Percentiles rank a stretch among this genome's conserved stretches.
Conservation (phyloP, 1,140 invertebrate genomes). For the Drosophila parabipectinata region DNA sequence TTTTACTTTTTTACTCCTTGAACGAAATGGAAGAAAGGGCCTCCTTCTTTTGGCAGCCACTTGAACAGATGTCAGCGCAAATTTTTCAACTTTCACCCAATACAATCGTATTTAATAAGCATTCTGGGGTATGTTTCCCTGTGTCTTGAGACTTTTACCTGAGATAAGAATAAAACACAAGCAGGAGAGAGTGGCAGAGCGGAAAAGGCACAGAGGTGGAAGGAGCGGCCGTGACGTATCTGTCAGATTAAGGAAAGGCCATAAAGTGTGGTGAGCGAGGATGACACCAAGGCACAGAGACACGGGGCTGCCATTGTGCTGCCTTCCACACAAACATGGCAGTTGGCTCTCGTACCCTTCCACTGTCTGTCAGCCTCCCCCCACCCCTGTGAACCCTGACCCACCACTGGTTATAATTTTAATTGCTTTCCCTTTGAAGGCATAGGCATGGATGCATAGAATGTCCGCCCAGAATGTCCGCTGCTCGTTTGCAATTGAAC, state of each 20-base stretch:
- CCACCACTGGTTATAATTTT: constrained; percentile 72
- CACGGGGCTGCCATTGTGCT: constrained; percentile 67
- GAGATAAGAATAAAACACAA: background rate
- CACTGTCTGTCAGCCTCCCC: constrained; percentile 1
- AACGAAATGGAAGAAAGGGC: constrained; percentile 3
- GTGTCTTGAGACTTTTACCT: constrained; percentile 7
- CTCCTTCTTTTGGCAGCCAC: constrained; percentile 48
- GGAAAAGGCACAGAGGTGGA: constrained; percentile 8
- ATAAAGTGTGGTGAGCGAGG: constrained; percentile 83
- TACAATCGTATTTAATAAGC: constrained; percentile 81
- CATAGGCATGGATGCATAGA: constrained; percentile 14
- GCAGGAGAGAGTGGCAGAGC: background rate
- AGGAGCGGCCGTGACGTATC: constrained; percentile 75
- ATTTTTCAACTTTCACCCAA: constrained; percentile 64
- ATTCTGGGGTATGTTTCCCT: constrained; percentile 30
- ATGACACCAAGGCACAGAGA: constrained; percentile 64
- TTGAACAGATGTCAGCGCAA: constrained; percentile 76
- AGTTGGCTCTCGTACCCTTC: constrained; percentile 45
- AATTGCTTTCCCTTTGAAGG: constrained; percentile 60
- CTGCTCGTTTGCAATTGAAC: constrained; percentile 64
- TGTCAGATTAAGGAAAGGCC: constrained; percentile 82
- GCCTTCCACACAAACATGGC: constrained; percentile 68
- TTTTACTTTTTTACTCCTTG: constrained; percentile 34
- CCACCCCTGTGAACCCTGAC: constrained; percentile 25
- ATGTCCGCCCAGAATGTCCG: constrained; percentile 4